Conservation (phyloP, 2,797 vertebrate species). For the Pempheris klunzingeri region DNA sequence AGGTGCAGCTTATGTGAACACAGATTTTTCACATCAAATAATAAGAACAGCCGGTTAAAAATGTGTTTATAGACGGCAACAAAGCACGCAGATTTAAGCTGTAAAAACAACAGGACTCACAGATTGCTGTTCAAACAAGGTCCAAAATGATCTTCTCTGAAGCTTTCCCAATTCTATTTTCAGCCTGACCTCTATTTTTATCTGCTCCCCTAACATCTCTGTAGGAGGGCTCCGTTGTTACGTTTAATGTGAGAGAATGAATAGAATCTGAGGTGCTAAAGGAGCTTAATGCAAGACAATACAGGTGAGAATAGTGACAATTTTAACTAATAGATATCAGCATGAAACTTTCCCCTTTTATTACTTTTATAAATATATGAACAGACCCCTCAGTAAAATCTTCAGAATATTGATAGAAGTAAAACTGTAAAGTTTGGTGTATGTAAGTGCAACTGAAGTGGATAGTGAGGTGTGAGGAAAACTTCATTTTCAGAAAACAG, state of each 20-base stretch:
- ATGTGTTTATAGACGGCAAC: background rate
- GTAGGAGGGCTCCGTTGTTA: conserved; percentile 4
- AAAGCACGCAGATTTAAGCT: background rate
- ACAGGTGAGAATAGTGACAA: too few relatives aligned
- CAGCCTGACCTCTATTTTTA: background rate
- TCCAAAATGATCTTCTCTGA: background rate
- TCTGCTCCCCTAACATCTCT: background rate
- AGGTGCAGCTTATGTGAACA: background rate
- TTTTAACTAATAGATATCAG: too few relatives aligned
- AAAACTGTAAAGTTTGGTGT: too few relatives aligned
- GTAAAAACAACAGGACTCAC: background rate
- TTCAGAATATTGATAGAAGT: too few relatives aligned
- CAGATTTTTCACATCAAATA: background rate
- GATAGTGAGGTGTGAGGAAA: too few relatives aligned
- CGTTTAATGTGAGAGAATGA: background rate
- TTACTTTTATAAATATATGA: too few relatives aligned
- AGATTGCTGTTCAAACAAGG: conserved; percentile 5
- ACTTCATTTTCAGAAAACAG: too few relatives aligned
- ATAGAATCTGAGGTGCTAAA: background rate
- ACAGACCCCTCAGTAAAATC: too few relatives aligned
- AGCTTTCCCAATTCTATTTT: conserved; percentile 8
- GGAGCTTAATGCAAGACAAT: too few relatives aligned
- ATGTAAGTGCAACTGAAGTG: too few relatives aligned
- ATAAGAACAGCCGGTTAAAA: background rate
- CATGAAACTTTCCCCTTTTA: too few relatives aligned